phyloP scores from a whole-genome alignment of 2,888 invertebrate genomes.

The Macrosoma leucophasiata region DNA sequence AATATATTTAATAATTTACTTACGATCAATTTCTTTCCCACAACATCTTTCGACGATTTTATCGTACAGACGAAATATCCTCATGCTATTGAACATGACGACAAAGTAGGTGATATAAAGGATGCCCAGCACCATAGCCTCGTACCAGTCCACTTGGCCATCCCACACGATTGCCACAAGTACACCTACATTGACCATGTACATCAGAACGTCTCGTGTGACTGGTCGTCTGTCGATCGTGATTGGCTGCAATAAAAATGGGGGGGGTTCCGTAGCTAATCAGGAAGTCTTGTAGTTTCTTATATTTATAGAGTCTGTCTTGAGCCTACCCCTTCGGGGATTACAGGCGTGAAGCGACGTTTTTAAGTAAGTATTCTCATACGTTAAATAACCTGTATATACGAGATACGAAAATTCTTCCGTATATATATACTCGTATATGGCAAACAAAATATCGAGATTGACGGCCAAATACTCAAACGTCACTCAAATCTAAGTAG shows the following conservation, averaged over 20 bases:
- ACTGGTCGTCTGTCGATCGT: constrained; percentile 87
- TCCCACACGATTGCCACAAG: constrained; percentile 87
- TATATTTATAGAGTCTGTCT: no score
- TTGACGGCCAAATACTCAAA: no score
- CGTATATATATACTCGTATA: no score
- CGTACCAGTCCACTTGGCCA: constrained; percentile 85
- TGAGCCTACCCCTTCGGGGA: no score
- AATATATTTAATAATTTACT: constrained; percentile 18
- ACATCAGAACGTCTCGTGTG: constrained; percentile 86
- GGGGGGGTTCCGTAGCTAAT: no score
- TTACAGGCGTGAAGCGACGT: no score
- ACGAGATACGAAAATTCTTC: no score
- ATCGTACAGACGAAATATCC: constrained; percentile 49
- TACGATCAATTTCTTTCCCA: constrained; percentile 26
- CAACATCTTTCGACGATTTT: constrained; percentile 28
- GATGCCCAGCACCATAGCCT: constrained; percentile 81
- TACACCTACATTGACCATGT: constrained; percentile 81
- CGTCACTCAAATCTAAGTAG: no score
- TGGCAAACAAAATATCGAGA: no score
- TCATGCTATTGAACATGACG: constrained; percentile 81
- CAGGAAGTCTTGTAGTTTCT: no score
- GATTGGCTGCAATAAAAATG: constrained; percentile 76
- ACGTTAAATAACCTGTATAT: no score
- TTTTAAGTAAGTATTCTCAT: no score
- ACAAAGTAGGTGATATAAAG: constrained; percentile 85